Evolutionary conservation across 2,888 invertebrate species (phyloP).

Genomic region (Steromphala cineraria): DNA sequence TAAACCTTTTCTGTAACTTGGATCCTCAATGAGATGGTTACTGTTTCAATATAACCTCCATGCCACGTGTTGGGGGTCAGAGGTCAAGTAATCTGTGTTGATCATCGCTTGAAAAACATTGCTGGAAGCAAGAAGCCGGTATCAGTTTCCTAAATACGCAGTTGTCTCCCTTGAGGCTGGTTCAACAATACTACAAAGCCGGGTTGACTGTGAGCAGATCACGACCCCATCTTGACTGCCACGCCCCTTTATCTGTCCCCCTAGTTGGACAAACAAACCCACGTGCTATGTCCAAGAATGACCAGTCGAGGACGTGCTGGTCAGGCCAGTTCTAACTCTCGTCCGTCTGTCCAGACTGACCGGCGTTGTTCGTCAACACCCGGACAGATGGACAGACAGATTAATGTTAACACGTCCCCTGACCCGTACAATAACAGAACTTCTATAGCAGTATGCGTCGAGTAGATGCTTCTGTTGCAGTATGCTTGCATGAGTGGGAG

Average conservation of each 20-base stretch:
- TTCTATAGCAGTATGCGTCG: neutral
- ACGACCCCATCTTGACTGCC: neutral
- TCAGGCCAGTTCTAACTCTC: neutral
- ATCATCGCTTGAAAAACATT: neutral
- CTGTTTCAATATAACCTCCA: neutral
- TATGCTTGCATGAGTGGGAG: no score
- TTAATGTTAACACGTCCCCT: conserved; percentile 12
- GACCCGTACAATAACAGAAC: neutral
- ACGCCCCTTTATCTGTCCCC: neutral
- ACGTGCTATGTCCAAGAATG: neutral
- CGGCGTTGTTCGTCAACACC: neutral
- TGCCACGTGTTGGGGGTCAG: neutral
- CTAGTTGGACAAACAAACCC: neutral
- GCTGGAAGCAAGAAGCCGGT: neutral
- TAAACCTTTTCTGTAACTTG: no score
- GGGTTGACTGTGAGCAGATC: neutral
- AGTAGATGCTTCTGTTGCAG: neutral
- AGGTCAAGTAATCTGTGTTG: conserved; percentile 14
- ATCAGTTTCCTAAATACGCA: neutral
- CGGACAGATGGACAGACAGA: neutral
- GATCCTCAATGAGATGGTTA: neutral
- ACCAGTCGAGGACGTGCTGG: neutral
- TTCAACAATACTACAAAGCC: neutral
- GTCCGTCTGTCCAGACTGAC: conserved; percentile 2
- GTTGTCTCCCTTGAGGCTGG: neutral